These are phyloP conservation scores for Lasioglossum baleicum DNA, from an alignment of 1,140 invertebrate species.

Conservation along the genomic window DNA sequence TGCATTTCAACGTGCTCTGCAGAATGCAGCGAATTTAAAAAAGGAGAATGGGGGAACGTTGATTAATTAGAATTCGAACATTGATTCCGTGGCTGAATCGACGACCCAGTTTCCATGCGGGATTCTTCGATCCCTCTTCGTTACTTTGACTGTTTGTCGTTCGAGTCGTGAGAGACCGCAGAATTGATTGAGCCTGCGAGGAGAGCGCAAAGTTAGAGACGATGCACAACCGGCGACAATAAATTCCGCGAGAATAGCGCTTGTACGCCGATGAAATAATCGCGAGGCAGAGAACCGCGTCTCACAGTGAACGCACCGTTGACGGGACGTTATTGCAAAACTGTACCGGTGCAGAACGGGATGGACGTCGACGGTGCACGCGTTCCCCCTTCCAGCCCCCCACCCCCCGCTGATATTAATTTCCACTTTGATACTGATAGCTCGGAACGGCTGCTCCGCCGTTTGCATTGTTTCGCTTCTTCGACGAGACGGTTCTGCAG, in stretches of 20 bases:
- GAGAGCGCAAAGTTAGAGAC: not conserved
- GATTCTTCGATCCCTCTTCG: not conserved
- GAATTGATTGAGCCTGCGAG: not conserved
- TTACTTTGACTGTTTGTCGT: constrained; percentile 10
- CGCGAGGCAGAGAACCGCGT: not conserved
- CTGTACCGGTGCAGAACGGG: not conserved
- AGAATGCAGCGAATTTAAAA: too few relatives aligned
- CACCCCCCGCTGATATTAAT: not conserved
- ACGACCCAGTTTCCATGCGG: not conserved
- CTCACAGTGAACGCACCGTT: not conserved
- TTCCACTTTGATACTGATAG: not conserved
- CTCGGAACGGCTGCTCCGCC: not conserved
- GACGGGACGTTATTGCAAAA: not conserved
- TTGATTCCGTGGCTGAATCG: not conserved
- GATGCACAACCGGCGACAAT: not conserved
- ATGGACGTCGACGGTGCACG: not conserved
- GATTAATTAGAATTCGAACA: too few relatives aligned
- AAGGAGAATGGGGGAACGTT: too few relatives aligned
- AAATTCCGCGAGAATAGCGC: not conserved
- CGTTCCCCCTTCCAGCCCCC: not conserved
- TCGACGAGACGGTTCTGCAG: not conserved
- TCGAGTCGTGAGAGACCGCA: not conserved
- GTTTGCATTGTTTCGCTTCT: not conserved
- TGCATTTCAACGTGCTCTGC: too few relatives aligned
- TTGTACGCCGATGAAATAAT: not conserved